Base-by-base conservation (phyloP, 2,113 vertebrate species). In the Podilymbus podiceps region DNA sequence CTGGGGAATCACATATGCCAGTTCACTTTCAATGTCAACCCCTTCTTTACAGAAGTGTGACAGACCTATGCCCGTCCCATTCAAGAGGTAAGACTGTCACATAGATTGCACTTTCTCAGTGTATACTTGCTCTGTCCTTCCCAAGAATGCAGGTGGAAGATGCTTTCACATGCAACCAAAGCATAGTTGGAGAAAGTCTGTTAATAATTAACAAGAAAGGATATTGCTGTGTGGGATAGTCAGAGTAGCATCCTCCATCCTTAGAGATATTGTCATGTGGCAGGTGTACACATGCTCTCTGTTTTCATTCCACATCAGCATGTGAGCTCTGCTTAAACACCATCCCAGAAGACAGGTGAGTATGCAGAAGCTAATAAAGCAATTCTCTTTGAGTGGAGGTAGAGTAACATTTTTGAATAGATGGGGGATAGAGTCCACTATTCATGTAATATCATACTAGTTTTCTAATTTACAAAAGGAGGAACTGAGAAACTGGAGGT, bases 1-100 rank as follows among this genome's bases (percentile, higher is more conserved):
- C 28, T 31, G 14, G 21, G 76, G 58, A 58, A 8, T 82, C 22
- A 6, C 2, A 0, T 40, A 2, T 40, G 24, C 35, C 4, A 5
- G 28, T 31, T 78, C 17, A 8, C 15, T 21, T 58, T 60, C 35
- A 33, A 0, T 4, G 5, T 11, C 2, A 31, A 9, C 5, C 2
- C 1, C 6, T 55, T 89, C 23, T 31, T 88, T 23, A 25, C 3
- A 50, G n/a, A 46, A 63, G 30, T 11, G 0, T 0, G 2, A 3
- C 1, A 59, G 15, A 35, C 2, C 30, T 16, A 0, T 30, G 9
- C 33, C 8, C 74, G 0, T 23, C 23, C 16, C 3, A 1, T 74
- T 84, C 7, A 11, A 5, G 73, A 40, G 30, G 11, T 11, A 20
- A 53, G 40, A 4, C 8, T 38, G 12, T 35, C 15, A 11, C 3